Conservation (phyloP, 2,888 invertebrate genomes). For the Dryomyza anilis region DNA sequence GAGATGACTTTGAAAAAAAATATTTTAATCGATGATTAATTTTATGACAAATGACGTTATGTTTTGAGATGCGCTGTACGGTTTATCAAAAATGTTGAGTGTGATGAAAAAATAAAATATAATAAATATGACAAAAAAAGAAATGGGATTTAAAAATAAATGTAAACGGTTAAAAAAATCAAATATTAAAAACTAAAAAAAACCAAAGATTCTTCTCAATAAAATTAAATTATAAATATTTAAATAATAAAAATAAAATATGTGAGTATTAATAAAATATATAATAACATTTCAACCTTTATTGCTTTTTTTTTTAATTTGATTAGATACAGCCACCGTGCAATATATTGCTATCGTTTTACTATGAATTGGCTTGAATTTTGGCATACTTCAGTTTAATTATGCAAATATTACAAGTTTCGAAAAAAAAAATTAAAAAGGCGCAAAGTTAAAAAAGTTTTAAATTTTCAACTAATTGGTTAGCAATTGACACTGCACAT, state of each 20-base stretch:
- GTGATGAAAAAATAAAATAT: not conserved
- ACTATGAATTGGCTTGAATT: not conserved
- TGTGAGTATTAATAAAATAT: constrained; percentile 32
- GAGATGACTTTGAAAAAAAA: no score
- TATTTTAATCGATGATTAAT: no score
- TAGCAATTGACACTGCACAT: constrained; percentile 13
- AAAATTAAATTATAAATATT: constrained; percentile 25
- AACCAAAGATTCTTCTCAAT: not conserved
- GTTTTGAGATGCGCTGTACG: constrained; percentile 9
- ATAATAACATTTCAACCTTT: constrained; percentile 26
- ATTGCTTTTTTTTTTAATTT: constrained; percentile 20
- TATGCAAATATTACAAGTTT: no score
- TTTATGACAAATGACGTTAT: not conserved
- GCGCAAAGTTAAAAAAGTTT: no score
- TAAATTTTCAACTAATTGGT: no score
- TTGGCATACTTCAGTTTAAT: no score
- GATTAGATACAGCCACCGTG: constrained; percentile 54
- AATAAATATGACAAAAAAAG: not conserved
- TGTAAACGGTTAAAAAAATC: constrained; percentile 36
- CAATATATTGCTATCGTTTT: constrained; percentile 40
- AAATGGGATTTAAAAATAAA: constrained; percentile 21
- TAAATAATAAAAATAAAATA: constrained; percentile 30
- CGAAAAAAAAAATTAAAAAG: not conserved
- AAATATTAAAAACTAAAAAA: constrained; percentile 35
- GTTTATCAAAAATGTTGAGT: not conserved